Base-by-base conservation (phyloP, 2,888 invertebrate species). In the Nomada fucata region DNA sequence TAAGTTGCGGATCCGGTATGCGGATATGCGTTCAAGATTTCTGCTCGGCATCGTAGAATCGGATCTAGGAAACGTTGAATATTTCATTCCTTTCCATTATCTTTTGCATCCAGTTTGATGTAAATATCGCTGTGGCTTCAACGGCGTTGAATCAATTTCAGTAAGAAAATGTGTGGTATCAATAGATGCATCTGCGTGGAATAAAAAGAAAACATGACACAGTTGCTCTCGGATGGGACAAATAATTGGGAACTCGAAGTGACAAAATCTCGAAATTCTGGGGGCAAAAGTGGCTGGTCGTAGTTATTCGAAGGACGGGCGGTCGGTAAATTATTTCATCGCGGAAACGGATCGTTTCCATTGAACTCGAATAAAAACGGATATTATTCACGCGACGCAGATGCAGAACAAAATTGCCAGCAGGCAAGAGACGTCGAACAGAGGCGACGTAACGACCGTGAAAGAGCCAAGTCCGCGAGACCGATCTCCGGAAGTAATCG, bases 401-500 rank as follows among this genome's bases (percentile, higher is more conserved):
- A 36, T 63, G 63, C 44, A 63, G 44, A 44, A 64, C 23, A 47
- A 23, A 47, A 23, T 44, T 2, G 26, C 26, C 2, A 23, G 7
- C 23, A 2, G 26, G 2, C 18, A 2, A 26, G 7, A 26, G n/a
- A 26, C 13, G 18, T 36, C 47, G 23, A 69, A 36, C 50, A 50
- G 36, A 68, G 23, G 15, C 74, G 36, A 47, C 18, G 50, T 59
- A 69, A 74, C 59, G 74, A 60, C 69, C 59, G 69, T 53, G 63
- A 67, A 55, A 73, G 67, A 74, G 69, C 70, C 73, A 61, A 61
- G 61, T 73, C 18, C 64, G 64, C 47, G 64, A 53, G 36, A 52
- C 44, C 52, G 44, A 36, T 61, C 44, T 29, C 47, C 72, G 61
- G 53, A 63, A 76, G 70, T 52, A 72, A 76, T 76, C 74, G 76